phyloP scores from a whole-genome alignment of 2,113 vertebrate species.

The Regulus satrapa region DNA sequence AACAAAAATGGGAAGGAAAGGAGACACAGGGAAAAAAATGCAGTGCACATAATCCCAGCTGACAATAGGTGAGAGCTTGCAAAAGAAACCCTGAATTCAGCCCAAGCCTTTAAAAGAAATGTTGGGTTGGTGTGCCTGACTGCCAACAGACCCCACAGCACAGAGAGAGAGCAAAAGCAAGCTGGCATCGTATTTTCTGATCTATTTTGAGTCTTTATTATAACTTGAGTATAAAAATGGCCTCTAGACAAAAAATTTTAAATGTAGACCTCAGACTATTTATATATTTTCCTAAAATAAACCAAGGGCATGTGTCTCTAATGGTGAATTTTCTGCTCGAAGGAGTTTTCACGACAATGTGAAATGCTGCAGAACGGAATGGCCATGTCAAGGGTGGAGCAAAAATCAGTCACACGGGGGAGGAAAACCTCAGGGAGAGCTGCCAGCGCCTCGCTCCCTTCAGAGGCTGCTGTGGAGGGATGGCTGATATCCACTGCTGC shows the following conservation, averaged over 20 bases:
- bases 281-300: not conserved
- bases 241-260: not conserved
- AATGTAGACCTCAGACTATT: not conserved
- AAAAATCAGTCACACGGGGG: not conserved
- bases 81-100: not conserved
- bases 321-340: slow-evolving; percentile 18
- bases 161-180: not conserved
- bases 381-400: not conserved
- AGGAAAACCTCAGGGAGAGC: not conserved
- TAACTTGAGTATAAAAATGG: not conserved
- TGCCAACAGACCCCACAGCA: not conserved
- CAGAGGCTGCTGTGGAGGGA: not conserved
- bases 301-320: not conserved
- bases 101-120: not conserved
- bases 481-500: not conserved
- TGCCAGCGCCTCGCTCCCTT: not conserved
- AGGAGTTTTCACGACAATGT: not conserved
- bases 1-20: not conserved
- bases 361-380: not conserved
- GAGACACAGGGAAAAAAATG: not conserved
- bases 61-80: not conserved
- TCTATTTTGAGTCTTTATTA: not conserved
- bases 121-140: not conserved
- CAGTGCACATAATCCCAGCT: not conserved
- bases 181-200: not conserved